Evolutionary conservation across 2,888 invertebrate species (phyloP).

Genomic region (Aquatica leii): DNA sequence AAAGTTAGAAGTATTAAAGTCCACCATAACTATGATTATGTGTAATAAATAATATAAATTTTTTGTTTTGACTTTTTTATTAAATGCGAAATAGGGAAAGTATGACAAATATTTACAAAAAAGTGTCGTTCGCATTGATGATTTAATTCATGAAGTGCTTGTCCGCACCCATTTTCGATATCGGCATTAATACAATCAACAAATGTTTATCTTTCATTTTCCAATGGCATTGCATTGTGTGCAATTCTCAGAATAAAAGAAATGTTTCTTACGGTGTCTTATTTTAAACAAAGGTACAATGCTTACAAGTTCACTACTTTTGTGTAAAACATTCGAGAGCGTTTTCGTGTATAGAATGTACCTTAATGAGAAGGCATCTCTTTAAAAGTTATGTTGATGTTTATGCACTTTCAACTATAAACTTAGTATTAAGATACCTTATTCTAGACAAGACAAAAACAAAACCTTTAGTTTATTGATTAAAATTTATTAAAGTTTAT

Average conservation of each 20-base stretch:
- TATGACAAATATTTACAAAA: no score
- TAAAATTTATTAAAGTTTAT: no score
- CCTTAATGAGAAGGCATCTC: constrained; percentile 17
- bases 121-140: constrained; percentile 5
- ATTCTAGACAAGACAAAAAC: neutral
- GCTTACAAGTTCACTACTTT: constrained; percentile 14
- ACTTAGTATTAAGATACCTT: no score
- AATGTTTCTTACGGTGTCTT: constrained; percentile 9
- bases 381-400: neutral
- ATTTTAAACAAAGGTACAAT: constrained; percentile 8
- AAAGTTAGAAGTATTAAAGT: no score
- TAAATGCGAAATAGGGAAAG: no score
- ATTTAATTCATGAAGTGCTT: constrained; percentile 35
- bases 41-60: no score
- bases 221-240: constrained; percentile 19
- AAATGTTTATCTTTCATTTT: constrained; percentile 34
- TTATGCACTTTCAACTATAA: no score
- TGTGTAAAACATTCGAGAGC: neutral
- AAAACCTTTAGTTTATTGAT: neutral
- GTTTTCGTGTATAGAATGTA: neutral
- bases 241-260: constrained; percentile 13
- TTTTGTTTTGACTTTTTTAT: no score
- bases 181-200: constrained; percentile 20
- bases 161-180: constrained; percentile 35
- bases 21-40: no score